These are phyloP conservation scores for Macaca fascicularis DNA, from an alignment of 2,113 vertebrate genomes.

Conservation along the genomic window T2T-MFA8v1.1 NC_088375.1:177909001-177909500, in stretches of 20 bases:
- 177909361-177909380: constrained; percentile 45
- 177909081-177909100: constrained; percentile 28
- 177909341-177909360: background rate
- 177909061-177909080: background rate
- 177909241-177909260: background rate
- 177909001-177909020: background rate
- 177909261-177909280: background rate
- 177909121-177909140: constrained; percentile 32
- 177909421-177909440: constrained; percentile 53
- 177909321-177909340: background rate
- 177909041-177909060: background rate
- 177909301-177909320: background rate
- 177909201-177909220: constrained; percentile 28
- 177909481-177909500: constrained; percentile 71
- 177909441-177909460: constrained; percentile 61
- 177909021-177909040: background rate
- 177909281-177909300: background rate
- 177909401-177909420: constrained; percentile 63
- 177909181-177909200: constrained; percentile 2
- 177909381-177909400: constrained; percentile 31
- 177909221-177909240: background rate
- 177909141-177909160: constrained; percentile 24
- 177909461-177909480: constrained; percentile 60
- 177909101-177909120: constrained; percentile 43
- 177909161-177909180: constrained; percentile 37